Conservation (phyloP, 2,113 vertebrate species). For the Hystrix cristata region DNA sequence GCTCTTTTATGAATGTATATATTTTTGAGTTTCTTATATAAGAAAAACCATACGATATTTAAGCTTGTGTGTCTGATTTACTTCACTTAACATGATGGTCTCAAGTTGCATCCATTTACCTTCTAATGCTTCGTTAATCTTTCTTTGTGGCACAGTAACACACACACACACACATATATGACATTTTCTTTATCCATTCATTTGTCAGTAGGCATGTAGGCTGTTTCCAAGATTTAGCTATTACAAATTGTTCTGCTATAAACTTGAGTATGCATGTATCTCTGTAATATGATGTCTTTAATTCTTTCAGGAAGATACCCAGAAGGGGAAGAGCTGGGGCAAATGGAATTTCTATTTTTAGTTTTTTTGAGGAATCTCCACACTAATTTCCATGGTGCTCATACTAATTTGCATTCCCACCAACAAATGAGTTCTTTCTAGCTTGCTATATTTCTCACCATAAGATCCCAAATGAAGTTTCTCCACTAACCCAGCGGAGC, state of each 20-base stretch:
- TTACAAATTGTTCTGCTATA: not conserved
- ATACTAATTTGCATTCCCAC: not conserved
- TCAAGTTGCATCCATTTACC: not conserved
- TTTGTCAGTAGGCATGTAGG: not conserved
- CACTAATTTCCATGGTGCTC: not conserved
- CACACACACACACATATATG: not conserved
- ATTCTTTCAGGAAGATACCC: not conserved
- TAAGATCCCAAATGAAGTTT: not conserved
- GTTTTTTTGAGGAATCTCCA: not conserved
- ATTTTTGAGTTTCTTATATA: not conserved
- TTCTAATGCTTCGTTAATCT: not conserved
- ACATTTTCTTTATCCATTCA: not conserved
- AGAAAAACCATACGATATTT: not conserved
- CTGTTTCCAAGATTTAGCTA: not conserved
- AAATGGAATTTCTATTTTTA: not conserved
- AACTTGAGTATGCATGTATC: not conserved
- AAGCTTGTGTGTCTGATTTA: not conserved
- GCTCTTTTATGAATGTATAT: not conserved
- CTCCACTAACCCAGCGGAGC: not conserved
- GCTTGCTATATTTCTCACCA: not conserved
- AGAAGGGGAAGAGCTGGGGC: not conserved
- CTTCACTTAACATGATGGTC: not conserved
- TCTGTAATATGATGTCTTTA: not conserved
- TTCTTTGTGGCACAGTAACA: not conserved
- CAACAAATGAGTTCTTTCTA: not conserved